Evolutionary conservation across 1,140 invertebrate genomes (phyloP), one percentile per base, ranked within the genome.

Genomic region (Cecropterus lyciades): DNA sequence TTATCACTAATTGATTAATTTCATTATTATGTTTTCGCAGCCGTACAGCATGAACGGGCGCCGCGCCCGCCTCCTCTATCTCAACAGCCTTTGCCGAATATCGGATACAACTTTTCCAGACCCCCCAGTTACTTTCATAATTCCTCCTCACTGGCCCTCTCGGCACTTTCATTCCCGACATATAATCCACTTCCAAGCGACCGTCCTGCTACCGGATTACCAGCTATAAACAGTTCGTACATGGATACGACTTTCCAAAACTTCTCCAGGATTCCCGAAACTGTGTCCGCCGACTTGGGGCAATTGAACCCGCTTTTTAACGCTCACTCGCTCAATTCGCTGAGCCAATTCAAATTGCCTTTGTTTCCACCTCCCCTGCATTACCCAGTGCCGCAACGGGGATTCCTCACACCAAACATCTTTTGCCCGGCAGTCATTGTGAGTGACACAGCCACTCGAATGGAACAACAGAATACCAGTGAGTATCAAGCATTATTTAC

Each of bases 41-140:
- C 97, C 66, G 97, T 98, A 3, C 97, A 98, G 83, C 97, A 98
- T 89, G 97, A 98, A 90, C 92, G 97, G 70, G 96, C 97, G 10
- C 97, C 97, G 0, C 91, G 97, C 65, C 93, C 94, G 1, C 78
- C 92, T 40, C 80, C 92, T 62, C 76, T 24, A 24, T 5, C 70
- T 1, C 82, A 82, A 4, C 82, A 83, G 42, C 84, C 84, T 8
- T 48, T 88, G 9, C 83, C 86, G 33, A 85, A 85, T 55, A 67
- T 86, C 3, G 74, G 85, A 27, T 87, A 87, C 69, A 82, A 89
- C 17, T 87, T 94, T 46, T 79, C 84, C 30, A 74, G 79, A 17
- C 81, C 79, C 48, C 71, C 75, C 11, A 42, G 70, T 66, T 67
- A 84, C 79, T 66, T 83, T 57, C 59, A 82, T 59, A 37, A 66